Evolutionary conservation across 2,888 invertebrate genomes (phyloP), one percentile per base, ranked within the genome.

Genomic region (Exocentrus adspersus): DNA sequence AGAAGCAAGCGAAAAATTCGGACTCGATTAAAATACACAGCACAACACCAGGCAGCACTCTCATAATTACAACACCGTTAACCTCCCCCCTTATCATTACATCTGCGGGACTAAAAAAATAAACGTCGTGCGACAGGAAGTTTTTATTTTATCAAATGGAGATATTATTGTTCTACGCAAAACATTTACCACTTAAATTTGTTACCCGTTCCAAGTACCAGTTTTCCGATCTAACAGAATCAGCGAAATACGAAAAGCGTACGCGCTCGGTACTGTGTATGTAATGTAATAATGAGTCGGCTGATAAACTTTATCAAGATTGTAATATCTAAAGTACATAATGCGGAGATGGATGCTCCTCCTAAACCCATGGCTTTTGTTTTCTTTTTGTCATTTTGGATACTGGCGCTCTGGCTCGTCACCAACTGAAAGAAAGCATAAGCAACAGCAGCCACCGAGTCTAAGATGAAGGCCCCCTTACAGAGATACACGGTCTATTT

Each of bases 381-480:
- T 45, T 46, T 56, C 20, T 28, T 14, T 30, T 24, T 51, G 41
- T 57, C 57, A 57, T 57, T 57, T 46, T 46, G 20, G 32, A n/a
- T n/a, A n/a, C n/a, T n/a, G n/a, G n/a, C n/a, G n/a, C n/a, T n/a
- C 24, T 57, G 5, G 46, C 28, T 51, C n/a, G 10, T 32, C 45
- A 46, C 32, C 24, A 30, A 20, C 30, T 46, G 46, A 10, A 42
- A 57, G 30, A 30, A 14, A 45, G 12, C 14, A 54, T 37, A 32
- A n/a, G 42, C 43, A 24, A 30, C 9, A 28, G 54, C 12, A 46
- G 19, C 46, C 57, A 57, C 46, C 9, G 57, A 46, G 57, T 60
- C 58, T 61, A 53, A 62, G 62, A 63, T 58, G 24, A 56, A 46
- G 58, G 62, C 66, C 66, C 69, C 69, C 69, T 69, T 67, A 64